These are phyloP conservation scores for Lagopus muta DNA, from an alignment of 2,113 vertebrate genomes.

Conservation along the genomic window DNA sequence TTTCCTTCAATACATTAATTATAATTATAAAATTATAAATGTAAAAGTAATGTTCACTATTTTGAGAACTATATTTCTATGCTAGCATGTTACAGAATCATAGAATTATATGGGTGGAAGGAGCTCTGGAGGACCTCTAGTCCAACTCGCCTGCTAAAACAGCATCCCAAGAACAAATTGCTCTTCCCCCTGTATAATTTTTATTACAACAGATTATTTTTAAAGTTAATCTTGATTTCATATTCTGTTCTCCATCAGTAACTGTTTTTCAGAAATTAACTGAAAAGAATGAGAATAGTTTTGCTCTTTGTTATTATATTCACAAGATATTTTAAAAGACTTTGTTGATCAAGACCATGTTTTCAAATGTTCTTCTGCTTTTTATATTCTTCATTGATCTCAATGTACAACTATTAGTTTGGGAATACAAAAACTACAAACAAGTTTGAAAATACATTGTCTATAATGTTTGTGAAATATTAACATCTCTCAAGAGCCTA, in stretches of 20 bases:
- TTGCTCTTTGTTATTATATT: neutral
- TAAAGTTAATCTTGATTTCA: conserved; percentile 26
- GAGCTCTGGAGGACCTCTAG: neutral
- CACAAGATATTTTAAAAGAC: conserved; percentile 34
- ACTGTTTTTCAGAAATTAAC: neutral
- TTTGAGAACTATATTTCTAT: neutral
- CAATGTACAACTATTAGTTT: conserved; percentile 54
- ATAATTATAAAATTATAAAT: neutral
- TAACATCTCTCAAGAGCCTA: conserved; percentile 40
- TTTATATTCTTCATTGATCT: conserved; percentile 44
- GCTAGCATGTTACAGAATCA: neutral
- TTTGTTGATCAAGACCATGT: neutral
- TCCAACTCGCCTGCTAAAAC: neutral
- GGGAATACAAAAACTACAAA: conserved; percentile 37
- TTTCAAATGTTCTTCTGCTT: neutral
- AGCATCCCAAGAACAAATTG: neutral
- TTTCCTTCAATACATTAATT: neutral
- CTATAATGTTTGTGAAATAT: conserved; percentile 16
- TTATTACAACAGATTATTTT: neutral
- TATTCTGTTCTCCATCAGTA: neutral
- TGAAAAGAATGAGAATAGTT: neutral
- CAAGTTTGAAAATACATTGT: conserved; percentile 31
- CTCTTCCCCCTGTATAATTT: neutral
- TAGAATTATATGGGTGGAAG: neutral
- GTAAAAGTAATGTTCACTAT: neutral